These are phyloP conservation scores for Chaetodon trifasciatus DNA, from an alignment of 2,797 vertebrate species.

Conservation along the genomic window DNA sequence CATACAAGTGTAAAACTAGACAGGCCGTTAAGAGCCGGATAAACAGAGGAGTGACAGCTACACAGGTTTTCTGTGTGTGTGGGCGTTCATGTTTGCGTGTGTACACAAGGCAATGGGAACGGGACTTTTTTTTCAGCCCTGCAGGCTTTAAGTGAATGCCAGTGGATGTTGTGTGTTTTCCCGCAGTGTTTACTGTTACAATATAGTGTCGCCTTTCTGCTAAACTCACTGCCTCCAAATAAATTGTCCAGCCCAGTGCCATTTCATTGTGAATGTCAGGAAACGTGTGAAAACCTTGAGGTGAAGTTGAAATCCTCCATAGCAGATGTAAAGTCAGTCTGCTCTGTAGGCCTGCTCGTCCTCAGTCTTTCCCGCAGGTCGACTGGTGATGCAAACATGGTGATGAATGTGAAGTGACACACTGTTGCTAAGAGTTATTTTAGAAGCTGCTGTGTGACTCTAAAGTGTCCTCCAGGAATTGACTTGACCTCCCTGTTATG, in stretches of 20 bases:
- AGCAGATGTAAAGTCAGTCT: neutral
- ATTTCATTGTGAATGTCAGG: neutral
- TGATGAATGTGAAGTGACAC: neutral
- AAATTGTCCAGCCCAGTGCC: neutral
- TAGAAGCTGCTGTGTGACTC: slow-evolving; percentile 21
- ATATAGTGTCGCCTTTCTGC: neutral
- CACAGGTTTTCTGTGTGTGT: slow-evolving; percentile 11
- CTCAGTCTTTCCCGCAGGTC: slow-evolving; percentile 7
- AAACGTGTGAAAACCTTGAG: neutral
- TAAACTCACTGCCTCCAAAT: neutral
- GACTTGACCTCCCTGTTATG: slow-evolving; percentile 50
- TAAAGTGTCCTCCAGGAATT: slow-evolving; percentile 35
- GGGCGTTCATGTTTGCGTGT: slow-evolving; percentile 8
- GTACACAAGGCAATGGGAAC: neutral
- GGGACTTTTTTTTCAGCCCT: slow-evolving; percentile 16
- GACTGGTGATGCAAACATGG: neutral
- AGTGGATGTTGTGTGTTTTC: neutral
- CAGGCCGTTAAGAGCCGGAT: slow-evolving; percentile 37
- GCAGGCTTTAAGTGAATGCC: neutral
- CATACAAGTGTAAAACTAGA: slow-evolving; percentile 55
- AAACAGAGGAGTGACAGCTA: slow-evolving; percentile 51
- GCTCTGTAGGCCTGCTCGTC: neutral
- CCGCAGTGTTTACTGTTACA: neutral
- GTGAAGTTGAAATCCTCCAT: neutral
- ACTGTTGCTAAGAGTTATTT: slow-evolving; percentile 19